Conservation (phyloP, 2,113 vertebrate genomes). For the Carlito syrichta region DNA sequence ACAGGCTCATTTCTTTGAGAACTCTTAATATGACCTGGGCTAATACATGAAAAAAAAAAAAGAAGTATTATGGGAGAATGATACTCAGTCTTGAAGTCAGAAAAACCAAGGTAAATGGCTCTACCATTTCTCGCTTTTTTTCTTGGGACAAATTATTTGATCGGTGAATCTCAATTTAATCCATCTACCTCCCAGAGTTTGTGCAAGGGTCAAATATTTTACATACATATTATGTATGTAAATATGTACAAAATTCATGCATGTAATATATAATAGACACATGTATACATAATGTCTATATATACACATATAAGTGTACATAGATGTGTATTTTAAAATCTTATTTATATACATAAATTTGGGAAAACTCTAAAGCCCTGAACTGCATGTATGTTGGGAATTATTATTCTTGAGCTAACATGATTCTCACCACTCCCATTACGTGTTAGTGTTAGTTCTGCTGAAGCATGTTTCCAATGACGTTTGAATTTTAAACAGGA, state of each 20-base stretch:
- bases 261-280: background rate
- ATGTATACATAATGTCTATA: background rate
- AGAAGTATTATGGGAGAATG: background rate
- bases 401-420: background rate
- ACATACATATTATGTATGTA: background rate
- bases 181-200: background rate
- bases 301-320: background rate
- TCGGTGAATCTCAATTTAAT: background rate
- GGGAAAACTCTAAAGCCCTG: background rate
- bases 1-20: background rate
- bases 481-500: conserved; percentile 39
- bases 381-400: background rate
- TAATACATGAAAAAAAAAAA: background rate
- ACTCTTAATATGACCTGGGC: background rate
- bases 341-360: background rate
- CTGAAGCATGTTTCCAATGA: background rate
- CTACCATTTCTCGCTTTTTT: background rate
- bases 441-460: background rate
- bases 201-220: background rate
- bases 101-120: background rate
- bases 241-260: too few species aligned
- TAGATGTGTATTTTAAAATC: background rate
- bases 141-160: background rate
- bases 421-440: background rate
- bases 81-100: background rate